Base-by-base conservation (phyloP, 1,140 invertebrate genomes). In the Procambarus clarkii region DNA sequence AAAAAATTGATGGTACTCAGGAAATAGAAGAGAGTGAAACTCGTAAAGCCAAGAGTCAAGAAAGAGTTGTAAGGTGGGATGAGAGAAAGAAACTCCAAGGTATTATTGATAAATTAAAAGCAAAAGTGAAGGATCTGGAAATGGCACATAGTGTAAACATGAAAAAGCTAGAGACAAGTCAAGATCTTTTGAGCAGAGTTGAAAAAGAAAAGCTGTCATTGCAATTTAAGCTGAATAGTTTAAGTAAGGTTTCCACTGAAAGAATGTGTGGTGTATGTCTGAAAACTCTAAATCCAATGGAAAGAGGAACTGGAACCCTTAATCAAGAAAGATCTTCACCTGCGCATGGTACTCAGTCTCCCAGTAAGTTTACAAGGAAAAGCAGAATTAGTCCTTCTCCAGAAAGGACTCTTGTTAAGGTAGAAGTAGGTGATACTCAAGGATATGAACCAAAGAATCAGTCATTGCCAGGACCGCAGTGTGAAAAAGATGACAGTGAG, bases 251-350 rank as follows among this genome's bases (percentile, higher is more conserved):
- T 24, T 83, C 77, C 34, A 86, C 92, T 15, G 87, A 92, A 13
- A 89, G 81, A 50, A 46, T 92, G 74, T 92, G 92, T 86, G 45
- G 86, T n/a, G 87, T 92, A 18, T 92, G 92, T 64, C 85, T 92
- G 82, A 92, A 92, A 82, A 86, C 92, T 45, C 74, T 88, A 11
- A 81, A 78, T 71, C 45, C 87, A 44, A 24, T 81, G 18, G 92
- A 92, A 1, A 46, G 69, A n/a, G 74, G 81, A 5, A 83, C 71
- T 4, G 71, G 24, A 11, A 81, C 45, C 48, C 18, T 46, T 46
- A 11, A 50, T 3, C 34, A 60, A 54, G 54, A 54, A 48, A 21
- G n/a, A 24, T 34, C 64, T 0, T 82, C 79, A n/a, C 79, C 85
- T 79, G 45, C 24, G 21, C 60, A 76, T 46, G 54, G 64, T 77